phyloP scores from a whole-genome alignment of 2,113 vertebrate species.

The Lycaon pictus region DNA sequence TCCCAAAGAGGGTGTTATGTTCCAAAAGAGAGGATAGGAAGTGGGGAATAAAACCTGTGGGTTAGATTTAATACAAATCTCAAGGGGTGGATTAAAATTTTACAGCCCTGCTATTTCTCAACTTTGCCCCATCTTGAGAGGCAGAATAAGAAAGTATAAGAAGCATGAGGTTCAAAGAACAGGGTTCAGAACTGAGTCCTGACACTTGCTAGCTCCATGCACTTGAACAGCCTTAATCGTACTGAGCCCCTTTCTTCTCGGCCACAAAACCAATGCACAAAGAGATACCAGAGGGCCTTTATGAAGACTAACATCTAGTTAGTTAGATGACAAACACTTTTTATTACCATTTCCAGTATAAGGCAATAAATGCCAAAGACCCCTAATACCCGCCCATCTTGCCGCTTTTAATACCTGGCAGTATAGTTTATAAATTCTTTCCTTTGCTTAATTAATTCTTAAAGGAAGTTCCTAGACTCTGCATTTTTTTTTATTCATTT shows the following conservation, averaged over 20 bases:
- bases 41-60: background rate
- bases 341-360: background rate
- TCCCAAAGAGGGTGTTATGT: background rate
- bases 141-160: background rate
- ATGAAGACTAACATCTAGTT: background rate
- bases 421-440: background rate
- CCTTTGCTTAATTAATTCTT: conserved; percentile 19
- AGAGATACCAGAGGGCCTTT: background rate
- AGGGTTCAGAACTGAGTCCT: background rate
- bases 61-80: background rate
- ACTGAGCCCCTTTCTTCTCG: background rate
- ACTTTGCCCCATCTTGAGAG: background rate
- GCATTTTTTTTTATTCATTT: background rate
- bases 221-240: background rate
- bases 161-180: background rate
- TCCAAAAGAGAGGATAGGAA: background rate
- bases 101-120: background rate
- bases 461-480: background rate
- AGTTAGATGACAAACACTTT: background rate
- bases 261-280: background rate
- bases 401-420: background rate
- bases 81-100: background rate
- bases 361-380: background rate
- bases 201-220: background rate
- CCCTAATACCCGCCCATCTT: background rate